Base-by-base conservation (phyloP, 2,888 invertebrate genomes). In the Apeira syringaria region DNA sequence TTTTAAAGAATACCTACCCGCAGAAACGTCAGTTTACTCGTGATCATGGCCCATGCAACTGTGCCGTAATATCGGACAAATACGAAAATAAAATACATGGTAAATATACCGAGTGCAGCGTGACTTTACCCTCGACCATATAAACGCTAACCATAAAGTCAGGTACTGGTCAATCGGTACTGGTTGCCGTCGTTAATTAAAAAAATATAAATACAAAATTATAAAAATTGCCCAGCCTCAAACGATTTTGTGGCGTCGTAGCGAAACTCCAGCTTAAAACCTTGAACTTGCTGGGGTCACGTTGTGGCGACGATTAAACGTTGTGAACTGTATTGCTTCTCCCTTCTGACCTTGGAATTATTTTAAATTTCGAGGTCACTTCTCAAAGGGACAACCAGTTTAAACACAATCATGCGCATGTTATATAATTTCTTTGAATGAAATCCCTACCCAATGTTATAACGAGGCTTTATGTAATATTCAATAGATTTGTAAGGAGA, bases 261-360 rank as follows among this genome's bases (percentile, higher is more conserved):
- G 47, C 54, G 58, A 49, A 72, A 80, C 73, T 50, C 50, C 50
- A 55, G 59, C 70, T 79, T 84, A 79, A 74, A 65, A 40, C 88
- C 87, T 82, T 88, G 87, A 88, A 88, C 88, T 85, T 82, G 74
- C 51, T 59, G 59, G 73, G 84, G 80, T 86, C 81, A 79, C 47
- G 27, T n/a, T 32, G 50, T 50, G 55, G 59, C 59, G 58, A 70
- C 67, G 69, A 75, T 80, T 72, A 74, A 59, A 72, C 77, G 72
- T 66, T 68, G 65, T 75, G 66, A 80, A 77, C 66, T 79, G 69
- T 80, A 80, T 78, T 68, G 63, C 51, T 50, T 65, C 68, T 77
- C 81, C 83, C 76, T 80, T 69, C 64, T 66, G 69, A 76, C 68
- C 70, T 76, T 76, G 73, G 65, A 78, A 76, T 73, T 48, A 68